Evolutionary conservation across 2,113 vertebrate species (phyloP).

Genomic region (Epinephelus lanceolatus): DNA sequence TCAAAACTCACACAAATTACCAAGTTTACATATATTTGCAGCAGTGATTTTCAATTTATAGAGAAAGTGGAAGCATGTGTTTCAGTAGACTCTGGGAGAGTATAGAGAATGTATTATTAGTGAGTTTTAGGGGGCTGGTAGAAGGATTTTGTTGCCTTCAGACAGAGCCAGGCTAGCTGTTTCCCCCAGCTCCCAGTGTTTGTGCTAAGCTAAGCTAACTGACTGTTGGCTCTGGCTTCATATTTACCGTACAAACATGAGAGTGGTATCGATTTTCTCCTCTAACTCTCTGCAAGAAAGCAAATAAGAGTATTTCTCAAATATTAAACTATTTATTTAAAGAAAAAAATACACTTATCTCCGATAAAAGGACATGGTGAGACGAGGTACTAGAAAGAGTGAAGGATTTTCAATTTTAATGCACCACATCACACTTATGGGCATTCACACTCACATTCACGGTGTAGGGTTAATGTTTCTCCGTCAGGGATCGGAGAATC

Average conservation of each 20-base stretch:
- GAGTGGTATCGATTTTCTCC: not conserved
- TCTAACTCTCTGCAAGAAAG: not conserved
- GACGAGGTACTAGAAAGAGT: not conserved
- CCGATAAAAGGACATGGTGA: not conserved
- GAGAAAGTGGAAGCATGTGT: not conserved
- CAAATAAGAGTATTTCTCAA: not conserved
- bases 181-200: not conserved
- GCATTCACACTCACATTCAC: no score
- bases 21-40: not conserved
- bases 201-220: not conserved
- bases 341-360: not conserved
- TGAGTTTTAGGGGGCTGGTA: not conserved
- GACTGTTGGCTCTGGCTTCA: not conserved
- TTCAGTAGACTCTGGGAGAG: not conserved
- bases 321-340: not conserved
- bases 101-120: no score
- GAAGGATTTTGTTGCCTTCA: not conserved
- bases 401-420: no score
- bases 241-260: not conserved
- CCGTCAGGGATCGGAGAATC: no score
- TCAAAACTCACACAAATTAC: not conserved
- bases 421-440: no score
- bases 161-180: not conserved
- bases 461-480: no score
- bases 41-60: not conserved